phyloP scores from a whole-genome alignment of 1,140 invertebrate species.

The Oreohelix idahoensis region DNA sequence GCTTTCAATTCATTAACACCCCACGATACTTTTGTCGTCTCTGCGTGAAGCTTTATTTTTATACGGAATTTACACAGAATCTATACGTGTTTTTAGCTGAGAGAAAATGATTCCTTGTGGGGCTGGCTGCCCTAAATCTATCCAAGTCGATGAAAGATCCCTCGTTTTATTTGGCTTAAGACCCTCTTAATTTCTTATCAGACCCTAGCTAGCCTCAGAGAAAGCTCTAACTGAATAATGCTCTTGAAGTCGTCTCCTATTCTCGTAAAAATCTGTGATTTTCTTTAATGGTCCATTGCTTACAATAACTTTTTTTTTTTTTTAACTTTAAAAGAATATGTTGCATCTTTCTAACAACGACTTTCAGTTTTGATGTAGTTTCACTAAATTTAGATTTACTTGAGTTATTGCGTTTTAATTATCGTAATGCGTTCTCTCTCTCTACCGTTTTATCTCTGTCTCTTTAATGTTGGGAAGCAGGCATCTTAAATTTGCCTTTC shows the following conservation, averaged over 20 bases:
- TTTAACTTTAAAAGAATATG: too few relatives aligned
- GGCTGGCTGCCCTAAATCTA: background rate
- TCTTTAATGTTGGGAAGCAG: too few relatives aligned
- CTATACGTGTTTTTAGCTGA: background rate
- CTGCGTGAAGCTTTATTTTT: background rate
- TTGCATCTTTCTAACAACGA: too few relatives aligned
- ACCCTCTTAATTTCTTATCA: constrained; percentile 17
- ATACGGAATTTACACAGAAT: background rate
- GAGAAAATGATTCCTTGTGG: background rate
- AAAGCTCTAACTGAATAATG: background rate
- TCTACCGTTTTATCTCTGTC: too few relatives aligned
- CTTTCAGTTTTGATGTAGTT: too few relatives aligned
- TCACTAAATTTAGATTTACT: too few relatives aligned
- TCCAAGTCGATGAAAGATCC: constrained; percentile 1
- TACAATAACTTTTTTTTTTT: too few relatives aligned
- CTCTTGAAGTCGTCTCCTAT: background rate
- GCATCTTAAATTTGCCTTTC: too few relatives aligned
- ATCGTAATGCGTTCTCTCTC: too few relatives aligned
- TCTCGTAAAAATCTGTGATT: background rate
- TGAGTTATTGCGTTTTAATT: too few relatives aligned
- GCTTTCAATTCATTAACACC: constrained; percentile 10
- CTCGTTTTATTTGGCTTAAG: constrained; percentile 17
- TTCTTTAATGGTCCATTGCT: too few relatives aligned
- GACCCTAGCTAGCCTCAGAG: background rate
- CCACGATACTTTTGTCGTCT: background rate